Conservation (phyloP, 2,888 invertebrate species). For the Pegoplata infirma region DNA sequence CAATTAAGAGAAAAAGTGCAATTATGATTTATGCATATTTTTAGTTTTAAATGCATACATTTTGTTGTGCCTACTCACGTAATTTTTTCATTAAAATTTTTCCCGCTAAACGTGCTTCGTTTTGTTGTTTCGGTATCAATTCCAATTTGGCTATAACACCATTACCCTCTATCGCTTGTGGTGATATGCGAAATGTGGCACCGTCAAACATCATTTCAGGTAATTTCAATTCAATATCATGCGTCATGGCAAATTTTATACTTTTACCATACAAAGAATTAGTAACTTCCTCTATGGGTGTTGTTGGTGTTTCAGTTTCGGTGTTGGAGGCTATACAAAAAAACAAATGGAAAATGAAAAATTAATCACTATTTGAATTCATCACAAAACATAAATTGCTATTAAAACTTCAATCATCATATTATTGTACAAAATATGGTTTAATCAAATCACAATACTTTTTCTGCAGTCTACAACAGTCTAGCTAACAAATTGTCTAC, state of each 20-base stretch:
- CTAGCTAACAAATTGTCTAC: background rate
- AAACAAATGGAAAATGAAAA: too few relatives aligned
- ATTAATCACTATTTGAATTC: too few relatives aligned
- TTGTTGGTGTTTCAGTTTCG: too few relatives aligned
- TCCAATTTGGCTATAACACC: conserved; percentile 88
- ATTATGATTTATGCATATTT: too few relatives aligned
- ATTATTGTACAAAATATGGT: background rate
- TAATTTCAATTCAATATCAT: conserved; percentile 85
- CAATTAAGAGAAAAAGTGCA: conserved; percentile 11
- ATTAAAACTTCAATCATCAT: too few relatives aligned
- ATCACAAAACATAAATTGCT: background rate
- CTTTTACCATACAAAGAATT: conserved; percentile 85
- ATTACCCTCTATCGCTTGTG: conserved; percentile 84
- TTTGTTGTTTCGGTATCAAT: conserved; percentile 80
- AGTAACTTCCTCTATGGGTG: conserved; percentile 87
- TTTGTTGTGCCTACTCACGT: conserved; percentile 69
- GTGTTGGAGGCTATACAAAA: conserved; percentile 53
- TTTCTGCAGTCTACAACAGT: background rate
- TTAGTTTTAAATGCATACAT: too few relatives aligned
- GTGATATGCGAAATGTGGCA: conserved; percentile 85
- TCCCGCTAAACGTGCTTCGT: conserved; percentile 79
- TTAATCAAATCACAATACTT: background rate
- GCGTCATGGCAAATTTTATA: conserved; percentile 86
- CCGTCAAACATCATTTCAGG: conserved; percentile 87
- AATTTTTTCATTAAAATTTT: conserved; percentile 80